phyloP scores from a whole-genome alignment of 2,888 invertebrate species.

The Choreutis nemorana region DNA sequence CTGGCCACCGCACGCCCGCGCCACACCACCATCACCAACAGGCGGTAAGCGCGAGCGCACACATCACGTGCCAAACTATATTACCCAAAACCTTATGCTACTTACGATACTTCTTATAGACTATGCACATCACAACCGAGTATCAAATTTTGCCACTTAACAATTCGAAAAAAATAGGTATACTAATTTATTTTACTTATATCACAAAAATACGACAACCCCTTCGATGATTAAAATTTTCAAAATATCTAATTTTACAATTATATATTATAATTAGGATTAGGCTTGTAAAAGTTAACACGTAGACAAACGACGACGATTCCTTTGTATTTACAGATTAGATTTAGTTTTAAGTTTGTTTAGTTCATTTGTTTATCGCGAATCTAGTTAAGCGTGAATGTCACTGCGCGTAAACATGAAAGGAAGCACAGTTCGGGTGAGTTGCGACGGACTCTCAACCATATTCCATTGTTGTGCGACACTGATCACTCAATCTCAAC shows the following conservation, averaged over 20 bases:
- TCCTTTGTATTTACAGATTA: conserved; percentile 28
- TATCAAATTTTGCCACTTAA: conserved; percentile 63
- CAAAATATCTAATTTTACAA: conserved; percentile 25
- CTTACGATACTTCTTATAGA: conserved; percentile 49
- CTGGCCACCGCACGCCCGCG: conserved; percentile 33
- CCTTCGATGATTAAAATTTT: conserved; percentile 59
- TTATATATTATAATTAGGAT: not conserved
- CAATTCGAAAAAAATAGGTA: conserved; percentile 16
- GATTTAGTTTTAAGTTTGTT: conserved; percentile 11
- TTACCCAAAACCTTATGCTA: conserved; percentile 21
- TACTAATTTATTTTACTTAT: conserved; percentile 20
- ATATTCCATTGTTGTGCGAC: conserved; percentile 59
- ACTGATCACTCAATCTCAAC: conserved; percentile 48
- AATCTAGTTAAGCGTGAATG: conserved; percentile 18
- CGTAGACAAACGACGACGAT: conserved; percentile 44
- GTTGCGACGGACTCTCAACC: conserved; percentile 38
- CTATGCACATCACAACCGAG: conserved; percentile 66
- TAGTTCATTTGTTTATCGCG: conserved; percentile 17
- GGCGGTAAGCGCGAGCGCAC: conserved; percentile 42
- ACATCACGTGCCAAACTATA: conserved; percentile 5
- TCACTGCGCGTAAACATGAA: conserved; percentile 42
- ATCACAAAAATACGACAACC: conserved; percentile 67
- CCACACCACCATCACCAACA: conserved; percentile 34
- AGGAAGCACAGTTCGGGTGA: conserved; percentile 51
- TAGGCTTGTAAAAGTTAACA: conserved; percentile 24